Conservation (phyloP, 2,888 invertebrate species). For the Netelia virgata region DNA sequence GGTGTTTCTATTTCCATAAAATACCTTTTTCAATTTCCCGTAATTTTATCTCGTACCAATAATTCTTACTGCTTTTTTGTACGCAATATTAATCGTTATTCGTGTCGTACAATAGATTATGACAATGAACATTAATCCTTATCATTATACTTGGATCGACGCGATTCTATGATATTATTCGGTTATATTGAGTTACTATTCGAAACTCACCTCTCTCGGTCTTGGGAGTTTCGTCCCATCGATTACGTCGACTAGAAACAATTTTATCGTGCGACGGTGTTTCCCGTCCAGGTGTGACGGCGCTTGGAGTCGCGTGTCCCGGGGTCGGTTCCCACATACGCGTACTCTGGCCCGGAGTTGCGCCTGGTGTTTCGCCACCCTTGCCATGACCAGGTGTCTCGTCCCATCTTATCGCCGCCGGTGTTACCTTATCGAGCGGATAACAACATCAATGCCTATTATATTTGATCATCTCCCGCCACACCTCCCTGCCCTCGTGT, state of each 20-base stretch:
- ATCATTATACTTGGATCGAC: too few species aligned
- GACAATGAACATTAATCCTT: too few species aligned
- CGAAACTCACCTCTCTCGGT: conserved; percentile 92
- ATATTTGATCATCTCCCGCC: too few species aligned
- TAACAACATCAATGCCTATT: conserved; percentile 6
- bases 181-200: conserved; percentile 1
- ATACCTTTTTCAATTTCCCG: background rate
- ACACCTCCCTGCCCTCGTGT: too few species aligned
- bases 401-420: conserved; percentile 95
- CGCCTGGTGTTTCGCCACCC: conserved; percentile 95
- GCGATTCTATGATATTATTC: too few species aligned
- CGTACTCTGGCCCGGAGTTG: conserved; percentile 95
- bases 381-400: conserved; percentile 96
- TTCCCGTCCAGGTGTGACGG: conserved; percentile 93
- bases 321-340: conserved; percentile 99
- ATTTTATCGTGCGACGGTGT: conserved; percentile 92
- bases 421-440: conserved; percentile 87
- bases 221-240: conserved; percentile 99
- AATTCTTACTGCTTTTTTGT: background rate
- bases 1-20: conserved; percentile 90
- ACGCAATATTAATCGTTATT: too few species aligned
- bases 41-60: background rate
- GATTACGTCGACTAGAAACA: conserved; percentile 93
- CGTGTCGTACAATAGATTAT: too few species aligned
- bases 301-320: conserved; percentile 94